Conservation (phyloP, 2,888 invertebrate genomes). For the Sphinx pinastri region DNA sequence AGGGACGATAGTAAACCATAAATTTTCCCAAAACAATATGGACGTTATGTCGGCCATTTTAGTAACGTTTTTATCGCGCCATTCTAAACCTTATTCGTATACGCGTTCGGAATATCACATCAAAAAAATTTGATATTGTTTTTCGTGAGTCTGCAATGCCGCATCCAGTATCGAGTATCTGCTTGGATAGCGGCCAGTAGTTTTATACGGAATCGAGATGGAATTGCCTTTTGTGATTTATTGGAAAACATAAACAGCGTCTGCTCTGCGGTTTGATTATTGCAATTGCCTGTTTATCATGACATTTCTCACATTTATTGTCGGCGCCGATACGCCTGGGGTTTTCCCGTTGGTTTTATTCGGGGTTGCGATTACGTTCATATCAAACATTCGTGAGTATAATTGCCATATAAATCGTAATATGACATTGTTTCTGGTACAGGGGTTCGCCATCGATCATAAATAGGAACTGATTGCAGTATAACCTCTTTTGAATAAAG, state of each 20-base stretch:
- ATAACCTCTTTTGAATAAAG: not conserved
- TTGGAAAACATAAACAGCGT: conserved; percentile 50
- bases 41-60: conserved; percentile 22
- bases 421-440: not conserved
- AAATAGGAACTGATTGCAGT: not conserved
- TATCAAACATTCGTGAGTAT: conserved; percentile 12
- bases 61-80: conserved; percentile 30
- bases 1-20: conserved; percentile 56
- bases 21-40: conserved; percentile 64
- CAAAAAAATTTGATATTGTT: conserved; percentile 12
- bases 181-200: conserved; percentile 64
- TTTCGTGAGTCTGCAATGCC: conserved; percentile 44
- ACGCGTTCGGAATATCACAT: conserved; percentile 34
- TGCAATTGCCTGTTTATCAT: conserved; percentile 42
- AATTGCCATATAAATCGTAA: conserved; percentile 14
- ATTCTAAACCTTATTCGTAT: conserved; percentile 47
- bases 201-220: conserved; percentile 54
- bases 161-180: conserved; percentile 46
- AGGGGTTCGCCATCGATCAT: not conserved
- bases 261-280: conserved; percentile 45
- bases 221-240: conserved; percentile 59
- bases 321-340: conserved; percentile 36
- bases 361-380: not conserved
- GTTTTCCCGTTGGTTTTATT: conserved; percentile 22
- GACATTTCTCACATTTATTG: conserved; percentile 44